A percentile compares a stretch with the other conserved stretches of the same genome.
Conservation (phyloP, 1,140 invertebrate genomes). For the Pseudomyrmex gracilis region DNA sequence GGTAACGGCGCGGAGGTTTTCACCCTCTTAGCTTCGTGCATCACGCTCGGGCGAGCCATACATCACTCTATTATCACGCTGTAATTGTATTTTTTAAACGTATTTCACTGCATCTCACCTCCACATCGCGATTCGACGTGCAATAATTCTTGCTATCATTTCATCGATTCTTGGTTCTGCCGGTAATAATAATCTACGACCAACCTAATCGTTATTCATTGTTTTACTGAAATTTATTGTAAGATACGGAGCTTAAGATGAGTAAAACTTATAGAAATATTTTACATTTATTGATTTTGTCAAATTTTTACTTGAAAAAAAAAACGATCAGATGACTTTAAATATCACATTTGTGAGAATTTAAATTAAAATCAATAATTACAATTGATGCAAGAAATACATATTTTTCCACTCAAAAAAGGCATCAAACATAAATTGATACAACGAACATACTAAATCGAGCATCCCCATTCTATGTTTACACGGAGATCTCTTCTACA, state of each 20-base stretch:
- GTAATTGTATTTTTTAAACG: constrained; percentile 54
- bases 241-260: neutral
- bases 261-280: neutral
- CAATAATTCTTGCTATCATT: constrained; percentile 55
- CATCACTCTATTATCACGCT: constrained; percentile 53
- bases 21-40: constrained; percentile 39
- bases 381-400: neutral
- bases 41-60: constrained; percentile 35
- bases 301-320: too few species aligned
- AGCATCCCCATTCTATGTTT: constrained; percentile 11
- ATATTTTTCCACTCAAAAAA: too few species aligned
- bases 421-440: neutral
- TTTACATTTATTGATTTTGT: neutral
- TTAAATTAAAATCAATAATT: constrained; percentile 8
- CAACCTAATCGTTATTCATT: constrained; percentile 8
- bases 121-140: constrained; percentile 40
- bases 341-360: too few species aligned
- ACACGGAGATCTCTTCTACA: constrained; percentile 3
- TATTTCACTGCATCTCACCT: constrained; percentile 27
- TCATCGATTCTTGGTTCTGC: constrained; percentile 35
- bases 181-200: constrained; percentile 44
- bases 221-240: constrained; percentile 45
- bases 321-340: too few species aligned
- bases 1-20: constrained; percentile 39
- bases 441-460: constrained; percentile 14